These are phyloP conservation scores for Temnothorax unifasciatus DNA, from an alignment of 2,888 invertebrate species.

Conservation along the genomic window DNA sequence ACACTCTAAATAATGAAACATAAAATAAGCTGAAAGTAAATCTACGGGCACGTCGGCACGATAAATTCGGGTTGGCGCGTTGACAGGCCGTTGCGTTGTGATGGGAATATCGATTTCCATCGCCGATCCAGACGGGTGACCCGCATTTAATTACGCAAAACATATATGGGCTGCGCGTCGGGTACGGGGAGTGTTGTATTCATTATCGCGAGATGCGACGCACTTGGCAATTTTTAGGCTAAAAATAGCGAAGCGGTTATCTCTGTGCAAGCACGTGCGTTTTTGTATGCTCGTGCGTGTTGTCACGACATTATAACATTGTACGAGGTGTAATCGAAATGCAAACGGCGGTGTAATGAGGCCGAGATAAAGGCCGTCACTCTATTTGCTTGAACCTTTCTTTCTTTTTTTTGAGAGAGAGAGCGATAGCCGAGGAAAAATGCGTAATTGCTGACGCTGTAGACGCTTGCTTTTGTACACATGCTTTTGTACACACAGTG, in stretches of 20 bases:
- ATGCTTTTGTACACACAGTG: background rate
- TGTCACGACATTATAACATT: background rate
- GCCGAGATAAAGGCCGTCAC: constrained; percentile 16
- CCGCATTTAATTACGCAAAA: constrained; percentile 12
- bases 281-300: background rate
- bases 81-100: background rate
- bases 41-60: too few species aligned
- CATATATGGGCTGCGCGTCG: background rate
- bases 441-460: background rate
- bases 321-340: constrained; percentile 1
- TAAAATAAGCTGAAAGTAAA: background rate
- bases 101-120: constrained; percentile 16
- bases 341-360: constrained; percentile 24
- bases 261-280: constrained; percentile 9
- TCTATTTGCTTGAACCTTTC: background rate
- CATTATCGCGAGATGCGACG: constrained; percentile 11
- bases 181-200: background rate
- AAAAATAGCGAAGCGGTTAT: constrained; percentile 32
- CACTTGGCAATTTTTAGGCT: constrained; percentile 13
- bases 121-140: background rate
- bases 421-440: constrained; percentile 13
- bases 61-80: background rate
- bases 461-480: background rate
- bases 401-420: background rate
- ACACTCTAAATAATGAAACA: constrained; percentile 1